These are phyloP conservation scores for Petromus typicus DNA, from an alignment of 2,113 vertebrate species.

Conservation along the genomic window DNA sequence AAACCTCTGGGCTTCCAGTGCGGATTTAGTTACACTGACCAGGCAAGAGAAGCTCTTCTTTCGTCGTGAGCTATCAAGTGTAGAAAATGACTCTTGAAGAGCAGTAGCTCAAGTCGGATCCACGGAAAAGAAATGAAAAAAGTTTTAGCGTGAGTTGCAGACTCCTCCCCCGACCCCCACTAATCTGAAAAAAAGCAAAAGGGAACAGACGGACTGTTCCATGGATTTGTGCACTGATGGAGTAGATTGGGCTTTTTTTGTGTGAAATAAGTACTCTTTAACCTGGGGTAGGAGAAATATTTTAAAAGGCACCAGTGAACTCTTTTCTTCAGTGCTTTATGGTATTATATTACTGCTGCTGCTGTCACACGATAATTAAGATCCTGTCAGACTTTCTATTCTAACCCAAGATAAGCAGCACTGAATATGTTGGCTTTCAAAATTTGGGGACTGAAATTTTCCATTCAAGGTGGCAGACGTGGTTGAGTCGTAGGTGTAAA, in stretches of 20 bases:
- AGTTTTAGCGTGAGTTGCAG: background rate
- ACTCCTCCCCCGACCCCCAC: background rate
- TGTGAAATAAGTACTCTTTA: constrained; percentile 21
- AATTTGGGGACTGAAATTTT: constrained; percentile 57
- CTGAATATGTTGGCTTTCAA: constrained; percentile 69
- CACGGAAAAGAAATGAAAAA: background rate
- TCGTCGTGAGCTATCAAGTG: background rate
- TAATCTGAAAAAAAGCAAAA: constrained; percentile 1
- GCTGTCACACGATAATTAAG: constrained; percentile 74
- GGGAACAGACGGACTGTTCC: background rate
- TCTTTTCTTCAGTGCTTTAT: constrained; percentile 58
- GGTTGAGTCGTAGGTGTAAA: constrained; percentile 35
- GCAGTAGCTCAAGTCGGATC: background rate
- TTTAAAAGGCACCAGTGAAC: constrained; percentile 20
- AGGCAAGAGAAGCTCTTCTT: background rate
- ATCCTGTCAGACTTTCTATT: constrained; percentile 74
- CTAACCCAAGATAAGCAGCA: constrained; percentile 68
- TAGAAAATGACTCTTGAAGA: background rate
- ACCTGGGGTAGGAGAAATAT: constrained; percentile 22
- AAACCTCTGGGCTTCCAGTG: background rate
- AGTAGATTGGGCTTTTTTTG: constrained; percentile 11
- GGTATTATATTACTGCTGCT: constrained; percentile 55
- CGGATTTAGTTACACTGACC: background rate
- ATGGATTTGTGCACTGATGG: background rate
- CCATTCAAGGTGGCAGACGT: constrained; percentile 68